phyloP scores from a whole-genome alignment of 2,113 vertebrate species.

The Paratilapia polleni region DNA sequence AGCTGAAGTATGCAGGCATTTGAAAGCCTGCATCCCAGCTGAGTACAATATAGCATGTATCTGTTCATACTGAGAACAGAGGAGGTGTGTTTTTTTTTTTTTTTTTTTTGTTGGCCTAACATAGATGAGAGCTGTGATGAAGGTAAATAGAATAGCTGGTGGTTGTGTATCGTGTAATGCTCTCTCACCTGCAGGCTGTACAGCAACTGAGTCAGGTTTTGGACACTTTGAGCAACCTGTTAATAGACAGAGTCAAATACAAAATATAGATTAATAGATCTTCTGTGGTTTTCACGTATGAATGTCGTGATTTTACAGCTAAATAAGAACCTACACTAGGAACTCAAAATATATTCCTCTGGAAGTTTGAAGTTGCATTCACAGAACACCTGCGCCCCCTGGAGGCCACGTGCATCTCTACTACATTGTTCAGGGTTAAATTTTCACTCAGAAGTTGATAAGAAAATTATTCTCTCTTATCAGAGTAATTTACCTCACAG shows the following conservation, averaged over 20 bases:
- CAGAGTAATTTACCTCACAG: conserved; percentile 54
- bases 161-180: neutral
- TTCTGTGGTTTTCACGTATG: neutral
- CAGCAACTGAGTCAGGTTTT: conserved; percentile 90
- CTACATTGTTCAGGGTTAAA: neutral
- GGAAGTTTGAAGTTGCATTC: neutral
- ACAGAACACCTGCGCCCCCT: conserved; percentile 42
- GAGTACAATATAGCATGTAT: neutral
- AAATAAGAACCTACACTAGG: neutral
- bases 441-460: neutral
- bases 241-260: neutral
- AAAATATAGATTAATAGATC: neutral
- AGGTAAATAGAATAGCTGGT: neutral
- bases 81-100: neutral
- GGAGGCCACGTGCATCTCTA: conserved; percentile 3
- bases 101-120: conserved; percentile 13
- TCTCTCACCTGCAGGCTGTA: conserved; percentile 93
- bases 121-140: neutral
- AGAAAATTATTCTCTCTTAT: conserved; percentile 28
- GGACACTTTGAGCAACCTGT: conserved; percentile 90
- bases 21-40: conserved; percentile 11
- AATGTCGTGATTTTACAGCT: neutral
- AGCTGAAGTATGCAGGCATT: conserved; percentile 2
- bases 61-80: neutral
- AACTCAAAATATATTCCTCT: neutral